A percentile compares a stretch with the other conserved stretches of the same genome.
Conservation (phyloP, 2,888 invertebrate species). For the Julus scanicus region DNA sequence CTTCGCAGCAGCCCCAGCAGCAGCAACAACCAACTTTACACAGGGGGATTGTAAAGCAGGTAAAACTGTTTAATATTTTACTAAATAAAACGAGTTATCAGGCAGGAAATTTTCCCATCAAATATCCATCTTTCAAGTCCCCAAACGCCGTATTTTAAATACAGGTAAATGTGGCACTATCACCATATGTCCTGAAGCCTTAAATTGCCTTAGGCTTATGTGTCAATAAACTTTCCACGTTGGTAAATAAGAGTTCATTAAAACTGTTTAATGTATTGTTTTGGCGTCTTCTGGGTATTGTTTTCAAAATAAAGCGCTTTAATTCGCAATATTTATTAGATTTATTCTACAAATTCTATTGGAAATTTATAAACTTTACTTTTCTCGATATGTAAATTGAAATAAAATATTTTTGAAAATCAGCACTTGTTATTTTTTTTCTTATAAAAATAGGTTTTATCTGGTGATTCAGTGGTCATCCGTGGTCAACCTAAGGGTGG, state of each 20-base stretch:
- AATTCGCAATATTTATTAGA: too few relatives aligned
- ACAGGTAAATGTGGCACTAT: not conserved
- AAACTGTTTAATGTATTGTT: not conserved
- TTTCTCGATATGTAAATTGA: too few relatives aligned
- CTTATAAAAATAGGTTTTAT: slow-evolving; percentile 77
- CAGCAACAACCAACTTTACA: slow-evolving; percentile 52
- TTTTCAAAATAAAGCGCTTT: not conserved
- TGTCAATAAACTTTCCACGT: slow-evolving; percentile 17
- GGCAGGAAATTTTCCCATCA: too few relatives aligned
- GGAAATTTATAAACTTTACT: too few relatives aligned
- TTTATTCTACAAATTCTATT: too few relatives aligned
- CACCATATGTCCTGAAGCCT: not conserved
- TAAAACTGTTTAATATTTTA: not conserved
- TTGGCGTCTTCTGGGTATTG: too few relatives aligned
- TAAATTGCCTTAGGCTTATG: not conserved
- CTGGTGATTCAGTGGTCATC: slow-evolving; percentile 95
- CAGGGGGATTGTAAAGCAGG: slow-evolving; percentile 56
- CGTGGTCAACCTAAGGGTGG: slow-evolving; percentile 83
- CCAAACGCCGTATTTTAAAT: not conserved
- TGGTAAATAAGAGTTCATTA: not conserved
- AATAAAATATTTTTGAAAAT: too few relatives aligned
- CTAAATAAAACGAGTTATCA: too few relatives aligned
- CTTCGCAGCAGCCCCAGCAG: slow-evolving; percentile 51
- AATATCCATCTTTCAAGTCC: not conserved
- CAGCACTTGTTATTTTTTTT: slow-evolving; percentile 59